Percentiles rank a stretch among this genome's conserved stretches.
Evolutionary conservation across 2,888 invertebrate genomes (phyloP).

Genomic region (Rhagonycha lutea): DNA sequence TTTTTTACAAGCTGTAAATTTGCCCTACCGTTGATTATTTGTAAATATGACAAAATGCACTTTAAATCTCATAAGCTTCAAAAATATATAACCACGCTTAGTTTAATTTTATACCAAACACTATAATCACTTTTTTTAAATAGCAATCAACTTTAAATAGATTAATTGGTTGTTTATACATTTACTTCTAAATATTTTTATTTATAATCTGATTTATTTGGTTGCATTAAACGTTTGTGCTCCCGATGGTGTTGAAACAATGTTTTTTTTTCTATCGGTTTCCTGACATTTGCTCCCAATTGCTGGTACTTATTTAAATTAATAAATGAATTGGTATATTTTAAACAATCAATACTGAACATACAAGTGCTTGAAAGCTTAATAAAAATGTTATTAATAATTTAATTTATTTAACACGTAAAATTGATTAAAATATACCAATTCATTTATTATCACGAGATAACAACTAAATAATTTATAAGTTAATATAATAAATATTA

Average conservation of each 20-base stretch:
- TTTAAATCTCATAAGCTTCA: constrained; percentile 7
- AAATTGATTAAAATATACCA: too few species aligned
- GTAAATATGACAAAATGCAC: constrained; percentile 36
- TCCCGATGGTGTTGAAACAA: not conserved
- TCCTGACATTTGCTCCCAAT: not conserved
- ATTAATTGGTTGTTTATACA: not conserved
- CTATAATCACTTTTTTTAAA: not conserved
- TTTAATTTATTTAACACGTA: too few species aligned
- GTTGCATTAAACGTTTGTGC: not conserved
- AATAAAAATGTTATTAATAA: too few species aligned
- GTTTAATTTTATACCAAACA: not conserved
- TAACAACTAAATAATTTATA: too few species aligned
- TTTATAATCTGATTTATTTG: not conserved
- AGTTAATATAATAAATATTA: too few species aligned
- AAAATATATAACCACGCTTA: not conserved
- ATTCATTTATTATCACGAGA: too few species aligned
- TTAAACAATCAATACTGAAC: too few species aligned
- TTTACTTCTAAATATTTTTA: not conserved
- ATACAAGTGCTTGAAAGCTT: too few species aligned
- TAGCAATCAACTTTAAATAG: not conserved
- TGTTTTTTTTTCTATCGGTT: not conserved
- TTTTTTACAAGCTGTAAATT: constrained; percentile 32
- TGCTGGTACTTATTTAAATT: too few species aligned
- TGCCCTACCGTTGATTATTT: constrained; percentile 28
- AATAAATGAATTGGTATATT: too few species aligned